phyloP scores from a whole-genome alignment of 2,797 vertebrate genomes.

The Columba guinea region DNA sequence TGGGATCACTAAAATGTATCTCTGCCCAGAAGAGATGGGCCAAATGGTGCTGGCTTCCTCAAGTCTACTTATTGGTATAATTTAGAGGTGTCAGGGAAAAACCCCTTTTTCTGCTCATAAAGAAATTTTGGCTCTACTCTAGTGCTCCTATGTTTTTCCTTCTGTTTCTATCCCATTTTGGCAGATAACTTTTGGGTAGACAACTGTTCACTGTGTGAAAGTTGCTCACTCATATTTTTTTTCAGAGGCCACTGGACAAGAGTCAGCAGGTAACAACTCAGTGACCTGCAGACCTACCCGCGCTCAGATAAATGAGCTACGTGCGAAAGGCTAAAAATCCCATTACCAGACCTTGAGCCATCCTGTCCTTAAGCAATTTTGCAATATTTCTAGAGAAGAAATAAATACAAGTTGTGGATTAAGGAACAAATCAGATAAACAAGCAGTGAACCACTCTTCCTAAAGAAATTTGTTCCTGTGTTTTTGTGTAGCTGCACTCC shows the following conservation, averaged over 20 bases:
- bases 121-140: background rate
- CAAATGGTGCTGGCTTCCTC: background rate
- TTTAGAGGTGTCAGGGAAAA: background rate
- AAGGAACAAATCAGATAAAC: slow-evolving; percentile 5
- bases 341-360: slow-evolving; percentile 67
- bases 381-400: slow-evolving; percentile 34
- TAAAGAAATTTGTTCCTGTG: background rate
- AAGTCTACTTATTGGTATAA: background rate
- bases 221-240: slow-evolving; percentile 3
- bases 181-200: background rate
- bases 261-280: slow-evolving; percentile 48
- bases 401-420: slow-evolving; percentile 25
- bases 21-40: background rate
- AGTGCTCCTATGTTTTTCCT: background rate
- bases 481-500: background rate
- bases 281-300: slow-evolving; percentile 56
- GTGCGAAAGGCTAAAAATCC: slow-evolving; percentile 63
- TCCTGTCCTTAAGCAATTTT: slow-evolving; percentile 41
- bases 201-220: background rate
- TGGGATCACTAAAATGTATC: background rate
- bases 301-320: slow-evolving; percentile 53
- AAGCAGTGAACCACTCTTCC: background rate
- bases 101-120: background rate
- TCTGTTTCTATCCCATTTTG: background rate
- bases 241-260: background rate